Percentiles rank a stretch among this genome's conserved stretches.
Conservation (phyloP, 1,140 invertebrate species). For the Macrotrachela quadricornifera region DNA sequence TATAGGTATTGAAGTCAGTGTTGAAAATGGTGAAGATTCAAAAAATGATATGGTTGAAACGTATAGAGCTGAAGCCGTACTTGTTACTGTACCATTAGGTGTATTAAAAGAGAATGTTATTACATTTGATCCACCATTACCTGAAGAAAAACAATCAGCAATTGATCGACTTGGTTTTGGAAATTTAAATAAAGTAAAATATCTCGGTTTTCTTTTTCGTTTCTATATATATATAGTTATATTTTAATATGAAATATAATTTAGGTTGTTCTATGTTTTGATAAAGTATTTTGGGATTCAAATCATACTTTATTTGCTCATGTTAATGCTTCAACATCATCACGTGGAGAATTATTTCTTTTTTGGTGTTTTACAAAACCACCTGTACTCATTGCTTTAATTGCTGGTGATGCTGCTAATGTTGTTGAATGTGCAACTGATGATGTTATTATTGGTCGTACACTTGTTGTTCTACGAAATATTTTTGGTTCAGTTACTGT, state of each 20-base stretch:
- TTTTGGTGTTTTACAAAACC: slow-evolving; percentile 89
- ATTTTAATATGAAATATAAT: too few species aligned
- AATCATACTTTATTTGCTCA: slow-evolving; percentile 86
- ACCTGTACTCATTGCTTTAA: slow-evolving; percentile 72
- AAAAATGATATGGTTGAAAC: slow-evolving; percentile 19
- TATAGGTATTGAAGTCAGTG: too few species aligned
- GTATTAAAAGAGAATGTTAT: slow-evolving; percentile 64
- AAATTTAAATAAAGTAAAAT: slow-evolving; percentile 66
- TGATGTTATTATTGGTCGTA: slow-evolving; percentile 62
- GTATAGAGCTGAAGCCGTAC: slow-evolving; percentile 66
- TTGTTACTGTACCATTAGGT: slow-evolving; percentile 83
- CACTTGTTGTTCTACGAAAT: slow-evolving; percentile 35
- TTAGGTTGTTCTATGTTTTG: slow-evolving; percentile 77
- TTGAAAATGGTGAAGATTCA: too few species aligned
- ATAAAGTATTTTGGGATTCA: slow-evolving; percentile 87
- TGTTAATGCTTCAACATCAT: slow-evolving; percentile 80
- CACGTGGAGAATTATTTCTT: slow-evolving; percentile 71
- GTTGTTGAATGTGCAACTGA: slow-evolving; percentile 89
- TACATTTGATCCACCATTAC: slow-evolving; percentile 73
- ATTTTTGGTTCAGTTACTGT: slow-evolving; percentile 78
- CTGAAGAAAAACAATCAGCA: slow-evolving; percentile 73
- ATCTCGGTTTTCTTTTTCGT: not conserved
- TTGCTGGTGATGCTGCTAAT: slow-evolving; percentile 81
- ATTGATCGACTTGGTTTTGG: slow-evolving; percentile 84
- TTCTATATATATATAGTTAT: not conserved